Percentiles rank a stretch among this genome's conserved stretches.
These are phyloP conservation scores for Prenolepis imparis DNA, from an alignment of 2,888 invertebrate genomes.

Conservation along the genomic window DNA sequence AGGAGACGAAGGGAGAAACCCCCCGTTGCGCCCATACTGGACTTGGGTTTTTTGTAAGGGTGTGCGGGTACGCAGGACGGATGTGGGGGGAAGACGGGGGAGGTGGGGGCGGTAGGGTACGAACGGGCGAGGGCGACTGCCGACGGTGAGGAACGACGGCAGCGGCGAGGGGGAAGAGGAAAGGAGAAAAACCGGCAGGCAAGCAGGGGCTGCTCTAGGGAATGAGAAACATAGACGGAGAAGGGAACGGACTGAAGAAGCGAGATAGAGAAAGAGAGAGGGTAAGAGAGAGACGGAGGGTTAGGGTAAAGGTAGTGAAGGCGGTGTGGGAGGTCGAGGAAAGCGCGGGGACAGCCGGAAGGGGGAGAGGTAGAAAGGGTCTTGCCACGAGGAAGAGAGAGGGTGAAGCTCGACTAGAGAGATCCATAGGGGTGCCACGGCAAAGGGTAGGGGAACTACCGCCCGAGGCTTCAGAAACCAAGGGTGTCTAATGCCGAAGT, in stretches of 20 bases:
- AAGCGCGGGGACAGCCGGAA: slow-evolving; percentile 60
- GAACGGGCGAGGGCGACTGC: slow-evolving; percentile 59
- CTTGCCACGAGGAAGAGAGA: slow-evolving; percentile 56
- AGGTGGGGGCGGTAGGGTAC: slow-evolving; percentile 44
- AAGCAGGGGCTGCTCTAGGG: slow-evolving; percentile 77
- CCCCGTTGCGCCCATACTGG: slow-evolving; percentile 84
- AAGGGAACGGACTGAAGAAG: slow-evolving; percentile 58
- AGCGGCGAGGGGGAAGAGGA: slow-evolving; percentile 38
- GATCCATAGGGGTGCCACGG: slow-evolving; percentile 84
- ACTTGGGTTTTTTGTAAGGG: slow-evolving; percentile 82
- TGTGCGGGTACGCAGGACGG: slow-evolving; percentile 64
- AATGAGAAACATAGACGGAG: slow-evolving; percentile 77
- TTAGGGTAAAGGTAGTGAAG: slow-evolving; percentile 72
- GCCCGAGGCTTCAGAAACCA: slow-evolving; percentile 83
- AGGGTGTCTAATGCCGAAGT: slow-evolving; percentile 82
- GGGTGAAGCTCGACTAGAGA: slow-evolving; percentile 70
- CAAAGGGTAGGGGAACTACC: slow-evolving; percentile 82
- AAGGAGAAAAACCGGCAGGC: slow-evolving; percentile 70
- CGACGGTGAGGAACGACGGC: slow-evolving; percentile 62
- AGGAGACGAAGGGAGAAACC: slow-evolving; percentile 81
- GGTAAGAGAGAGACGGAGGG: slow-evolving; percentile 60
- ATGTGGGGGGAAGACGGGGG: slow-evolving; percentile 39
- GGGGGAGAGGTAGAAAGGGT: slow-evolving; percentile 60
- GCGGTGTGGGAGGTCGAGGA: slow-evolving; percentile 63
- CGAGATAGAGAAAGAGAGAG: slow-evolving; percentile 37